phyloP scores from a whole-genome alignment of 2,888 invertebrate genomes.

The Athalia cordata region DNA sequence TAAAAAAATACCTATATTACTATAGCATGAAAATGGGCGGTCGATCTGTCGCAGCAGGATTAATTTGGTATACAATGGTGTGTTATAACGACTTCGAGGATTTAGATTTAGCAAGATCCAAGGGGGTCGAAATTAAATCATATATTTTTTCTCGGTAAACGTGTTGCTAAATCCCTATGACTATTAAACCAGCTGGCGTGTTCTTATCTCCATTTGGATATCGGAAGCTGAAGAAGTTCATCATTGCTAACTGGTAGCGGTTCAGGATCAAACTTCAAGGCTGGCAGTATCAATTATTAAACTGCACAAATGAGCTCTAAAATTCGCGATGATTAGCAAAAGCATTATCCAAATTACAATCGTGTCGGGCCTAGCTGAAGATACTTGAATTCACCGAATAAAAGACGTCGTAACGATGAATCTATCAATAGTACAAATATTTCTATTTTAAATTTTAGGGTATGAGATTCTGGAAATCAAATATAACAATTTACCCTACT shows the following conservation, averaged over 20 bases:
- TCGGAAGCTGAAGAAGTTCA: constrained; percentile 80
- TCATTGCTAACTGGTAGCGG: constrained; percentile 84
- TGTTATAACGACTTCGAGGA: constrained; percentile 26
- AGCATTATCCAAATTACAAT: too few relatives aligned
- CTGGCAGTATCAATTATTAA: constrained; percentile 80
- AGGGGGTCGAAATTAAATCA: constrained; percentile 31
- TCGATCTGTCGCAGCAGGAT: constrained; percentile 32
- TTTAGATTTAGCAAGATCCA: constrained; percentile 44
- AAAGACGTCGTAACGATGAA: too few relatives aligned
- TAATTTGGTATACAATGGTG: neutral
- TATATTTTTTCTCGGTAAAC: neutral
- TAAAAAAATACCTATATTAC: neutral
- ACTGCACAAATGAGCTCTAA: too few relatives aligned
- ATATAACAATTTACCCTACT: too few relatives aligned
- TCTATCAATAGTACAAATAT: too few relatives aligned
- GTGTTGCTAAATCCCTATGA: neutral
- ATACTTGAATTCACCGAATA: too few relatives aligned
- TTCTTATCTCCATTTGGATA: constrained; percentile 81
- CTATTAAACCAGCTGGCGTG: neutral
- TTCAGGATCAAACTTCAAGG: constrained; percentile 90
- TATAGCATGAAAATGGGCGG: constrained; percentile 1
- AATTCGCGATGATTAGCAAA: too few relatives aligned
- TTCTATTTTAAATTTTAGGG: too few relatives aligned
- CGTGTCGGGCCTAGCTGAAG: too few relatives aligned
- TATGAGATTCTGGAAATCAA: too few relatives aligned